A percentile compares a stretch with the other conserved stretches of the same genome.
phyloP scores from a whole-genome alignment of 1,140 invertebrate genomes.

The Spodoptera litura region DNA sequence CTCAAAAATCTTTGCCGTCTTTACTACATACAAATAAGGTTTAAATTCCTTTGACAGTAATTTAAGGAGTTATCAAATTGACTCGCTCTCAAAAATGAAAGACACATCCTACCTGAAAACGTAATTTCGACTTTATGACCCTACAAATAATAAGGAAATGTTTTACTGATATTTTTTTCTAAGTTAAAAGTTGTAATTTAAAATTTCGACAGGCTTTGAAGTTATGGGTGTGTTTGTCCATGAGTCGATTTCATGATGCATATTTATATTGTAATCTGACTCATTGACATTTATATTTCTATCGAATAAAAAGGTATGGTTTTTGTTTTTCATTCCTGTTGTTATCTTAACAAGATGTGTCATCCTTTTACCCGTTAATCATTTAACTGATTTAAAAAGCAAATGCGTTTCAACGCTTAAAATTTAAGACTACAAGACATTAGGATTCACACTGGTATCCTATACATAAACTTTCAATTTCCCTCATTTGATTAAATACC shows the following conservation, averaged over 20 bases:
- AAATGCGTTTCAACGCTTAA: no score
- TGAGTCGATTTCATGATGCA: not conserved
- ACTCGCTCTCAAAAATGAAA: not conserved
- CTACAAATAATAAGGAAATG: constrained; percentile 40
- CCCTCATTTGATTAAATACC: no score
- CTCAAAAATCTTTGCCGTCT: not conserved
- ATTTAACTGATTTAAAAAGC: no score
- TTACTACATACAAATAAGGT: not conserved
- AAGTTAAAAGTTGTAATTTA: constrained; percentile 10
- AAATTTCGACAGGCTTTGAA: not conserved
- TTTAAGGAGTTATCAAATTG: not conserved
- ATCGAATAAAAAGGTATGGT: no score
- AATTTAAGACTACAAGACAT: no score
- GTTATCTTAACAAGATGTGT: no score
- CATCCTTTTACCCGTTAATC: no score
- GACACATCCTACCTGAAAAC: constrained; percentile 19
- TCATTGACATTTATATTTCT: no score
- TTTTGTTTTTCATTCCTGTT: no score
- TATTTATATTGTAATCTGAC: no score
- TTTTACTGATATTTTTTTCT: constrained; percentile 28
- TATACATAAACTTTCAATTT: no score
- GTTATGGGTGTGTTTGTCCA: not conserved
- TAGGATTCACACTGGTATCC: no score
- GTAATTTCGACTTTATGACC: constrained; percentile 39
- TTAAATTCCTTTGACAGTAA: not conserved